A percentile compares a stretch with the other conserved stretches of the same genome.
Conservation (phyloP, 2,113 vertebrate species). For the Crotophaga sulcirostris region DNA sequence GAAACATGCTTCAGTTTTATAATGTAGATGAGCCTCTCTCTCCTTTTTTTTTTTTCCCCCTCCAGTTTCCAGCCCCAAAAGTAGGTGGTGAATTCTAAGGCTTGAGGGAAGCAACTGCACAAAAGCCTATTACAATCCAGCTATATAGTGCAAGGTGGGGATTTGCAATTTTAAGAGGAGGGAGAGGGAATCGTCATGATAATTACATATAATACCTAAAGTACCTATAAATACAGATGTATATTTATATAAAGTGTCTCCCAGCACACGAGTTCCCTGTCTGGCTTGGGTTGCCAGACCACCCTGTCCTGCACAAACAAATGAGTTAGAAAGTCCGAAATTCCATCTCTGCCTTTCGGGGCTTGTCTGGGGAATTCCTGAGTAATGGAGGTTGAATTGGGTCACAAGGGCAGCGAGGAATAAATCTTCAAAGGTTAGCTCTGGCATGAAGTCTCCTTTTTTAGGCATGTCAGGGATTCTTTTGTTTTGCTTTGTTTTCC, state of each 20-base stretch:
- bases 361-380: constrained; percentile 80
- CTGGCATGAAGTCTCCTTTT: constrained; percentile 71
- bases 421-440: constrained; percentile 72
- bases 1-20: constrained; percentile 55
- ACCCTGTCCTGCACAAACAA: constrained; percentile 85
- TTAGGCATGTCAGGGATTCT: constrained; percentile 67
- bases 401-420: constrained; percentile 71
- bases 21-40: constrained; percentile 54
- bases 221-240: constrained; percentile 34
- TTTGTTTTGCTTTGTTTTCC: constrained; percentile 68
- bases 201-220: constrained; percentile 16
- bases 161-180: constrained; percentile 70
- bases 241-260: constrained; percentile 47
- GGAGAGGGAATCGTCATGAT: constrained; percentile 17
- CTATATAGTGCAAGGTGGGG: constrained; percentile 53
- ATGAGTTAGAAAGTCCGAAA: constrained; percentile 82
- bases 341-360: constrained; percentile 79
- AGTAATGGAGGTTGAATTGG: constrained; percentile 85
- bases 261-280: constrained; percentile 64
- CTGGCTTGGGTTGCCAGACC: constrained; percentile 77
- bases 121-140: constrained; percentile 50
- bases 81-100: constrained; percentile 32
- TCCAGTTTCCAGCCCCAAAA: neutral
- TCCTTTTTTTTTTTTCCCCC: neutral
- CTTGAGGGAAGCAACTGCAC: constrained; percentile 11